phyloP scores from a whole-genome alignment of 2,113 vertebrate species.

The Paradisaea rubra region DNA sequence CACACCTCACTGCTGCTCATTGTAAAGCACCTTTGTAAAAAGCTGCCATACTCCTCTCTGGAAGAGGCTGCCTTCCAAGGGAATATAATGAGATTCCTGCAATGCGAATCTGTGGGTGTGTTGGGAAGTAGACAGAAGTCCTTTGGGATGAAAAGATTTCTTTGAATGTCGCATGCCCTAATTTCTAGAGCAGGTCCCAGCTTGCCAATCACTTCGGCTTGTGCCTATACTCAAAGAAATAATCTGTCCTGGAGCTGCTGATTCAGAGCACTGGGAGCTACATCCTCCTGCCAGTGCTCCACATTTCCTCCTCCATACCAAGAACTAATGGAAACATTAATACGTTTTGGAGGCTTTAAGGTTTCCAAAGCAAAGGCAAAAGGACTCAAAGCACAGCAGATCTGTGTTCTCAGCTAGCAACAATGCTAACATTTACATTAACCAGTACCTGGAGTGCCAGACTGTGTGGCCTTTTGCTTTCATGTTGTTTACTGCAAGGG shows the following conservation, averaged over 20 bases:
- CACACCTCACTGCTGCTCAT: background rate
- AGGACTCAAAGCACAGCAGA: background rate
- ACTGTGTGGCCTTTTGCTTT: background rate
- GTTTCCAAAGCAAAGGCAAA: slow-evolving; percentile 23
- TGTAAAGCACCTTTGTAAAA: background rate
- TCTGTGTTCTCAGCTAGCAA: background rate
- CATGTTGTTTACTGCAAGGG: background rate
- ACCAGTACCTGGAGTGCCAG: background rate
- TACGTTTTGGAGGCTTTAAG: background rate
- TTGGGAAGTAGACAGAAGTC: background rate
- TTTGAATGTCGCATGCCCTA: background rate
- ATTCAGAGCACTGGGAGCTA: background rate
- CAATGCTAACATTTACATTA: slow-evolving; percentile 2
- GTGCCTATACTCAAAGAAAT: background rate
- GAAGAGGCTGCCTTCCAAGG: background rate
- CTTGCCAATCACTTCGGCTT: background rate
- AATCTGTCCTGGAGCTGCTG: background rate
- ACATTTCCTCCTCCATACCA: background rate
- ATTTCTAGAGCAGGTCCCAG: background rate
- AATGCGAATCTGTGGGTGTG: background rate
- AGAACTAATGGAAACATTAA: background rate
- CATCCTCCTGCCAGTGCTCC: background rate
- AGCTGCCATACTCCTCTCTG: background rate
- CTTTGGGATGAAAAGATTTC: background rate
- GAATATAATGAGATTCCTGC: background rate